Evolutionary conservation across 2,113 vertebrate species (phyloP).

Genomic region (Orientallactaga bullata): DNA sequence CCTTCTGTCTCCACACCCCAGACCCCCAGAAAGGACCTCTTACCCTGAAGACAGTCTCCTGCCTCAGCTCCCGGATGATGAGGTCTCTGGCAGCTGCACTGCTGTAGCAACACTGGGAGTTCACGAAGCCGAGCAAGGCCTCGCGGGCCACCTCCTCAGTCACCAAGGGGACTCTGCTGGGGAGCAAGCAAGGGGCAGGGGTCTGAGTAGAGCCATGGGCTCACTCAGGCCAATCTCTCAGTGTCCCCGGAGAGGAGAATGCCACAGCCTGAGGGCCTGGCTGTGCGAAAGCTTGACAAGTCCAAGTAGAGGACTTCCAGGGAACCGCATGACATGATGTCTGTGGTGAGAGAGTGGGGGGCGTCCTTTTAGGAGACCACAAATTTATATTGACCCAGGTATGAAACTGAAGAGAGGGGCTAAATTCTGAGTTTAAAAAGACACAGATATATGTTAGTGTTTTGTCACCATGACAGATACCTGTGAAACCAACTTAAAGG

Average conservation of each 20-base stretch:
- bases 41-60: constrained; percentile 89
- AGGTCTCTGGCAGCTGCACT: constrained; percentile 87
- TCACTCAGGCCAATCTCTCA: neutral
- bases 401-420: neutral
- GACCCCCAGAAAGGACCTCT: neutral
- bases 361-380: neutral
- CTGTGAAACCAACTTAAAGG: neutral
- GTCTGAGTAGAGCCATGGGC: neutral
- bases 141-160: constrained; percentile 89
- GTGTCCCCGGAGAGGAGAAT: neutral
- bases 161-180: constrained; percentile 86
- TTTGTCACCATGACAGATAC: neutral
- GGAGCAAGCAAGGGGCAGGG: neutral
- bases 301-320: rapidly evolving
- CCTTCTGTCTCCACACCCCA: neutral
- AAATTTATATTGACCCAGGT: no score
- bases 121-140: constrained; percentile 89
- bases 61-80: constrained; percentile 87
- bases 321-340: rapidly evolving
- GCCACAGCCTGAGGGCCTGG: neutral
- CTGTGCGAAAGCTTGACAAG: no score
- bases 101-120: constrained; percentile 89
- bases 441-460: no score
- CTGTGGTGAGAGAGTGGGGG: no score
- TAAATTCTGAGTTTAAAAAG: neutral